Percentiles rank a stretch among this genome's conserved stretches.
Evolutionary conservation across 2,888 invertebrate species (phyloP).

Genomic region (Tetragonula carbonaria): DNA sequence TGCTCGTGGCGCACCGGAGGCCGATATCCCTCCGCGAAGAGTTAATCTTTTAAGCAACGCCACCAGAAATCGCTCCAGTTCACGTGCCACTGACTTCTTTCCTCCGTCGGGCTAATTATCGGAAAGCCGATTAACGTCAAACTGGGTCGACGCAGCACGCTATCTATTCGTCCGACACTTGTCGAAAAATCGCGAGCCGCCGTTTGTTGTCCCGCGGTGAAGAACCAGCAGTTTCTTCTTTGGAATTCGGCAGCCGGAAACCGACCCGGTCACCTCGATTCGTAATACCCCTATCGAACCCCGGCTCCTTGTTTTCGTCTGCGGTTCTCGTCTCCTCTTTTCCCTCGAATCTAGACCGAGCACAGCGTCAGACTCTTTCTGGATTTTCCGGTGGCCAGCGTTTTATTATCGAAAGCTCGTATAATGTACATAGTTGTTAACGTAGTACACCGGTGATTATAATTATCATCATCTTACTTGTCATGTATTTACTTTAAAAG

Average conservation of each 20-base stretch:
- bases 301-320: not conserved
- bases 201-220: no score
- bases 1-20: not conserved
- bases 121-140: constrained; percentile 50
- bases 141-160: constrained; percentile 37
- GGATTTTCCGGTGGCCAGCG: constrained; percentile 28
- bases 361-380: constrained; percentile 23
- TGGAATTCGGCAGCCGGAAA: constrained; percentile 15
- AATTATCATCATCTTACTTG: no score
- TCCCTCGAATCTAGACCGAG: constrained; percentile 46
- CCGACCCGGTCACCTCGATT: constrained; percentile 62
- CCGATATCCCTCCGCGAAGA: constrained; percentile 9
- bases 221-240: not conserved
- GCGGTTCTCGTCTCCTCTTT: not conserved
- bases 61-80: constrained; percentile 19
- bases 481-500: no score
- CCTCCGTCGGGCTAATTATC: constrained; percentile 27
- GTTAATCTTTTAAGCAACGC: constrained; percentile 28
- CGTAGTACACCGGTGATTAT: no score
- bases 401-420: not conserved
- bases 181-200: constrained; percentile 33
- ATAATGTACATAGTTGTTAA: not conserved
- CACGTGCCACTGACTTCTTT: constrained; percentile 30
- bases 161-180: constrained; percentile 17
- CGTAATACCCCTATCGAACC: constrained; percentile 66